Evolutionary conservation across 2,113 vertebrate species (phyloP).

Genomic region (Trochalopteron elliotii): DNA sequence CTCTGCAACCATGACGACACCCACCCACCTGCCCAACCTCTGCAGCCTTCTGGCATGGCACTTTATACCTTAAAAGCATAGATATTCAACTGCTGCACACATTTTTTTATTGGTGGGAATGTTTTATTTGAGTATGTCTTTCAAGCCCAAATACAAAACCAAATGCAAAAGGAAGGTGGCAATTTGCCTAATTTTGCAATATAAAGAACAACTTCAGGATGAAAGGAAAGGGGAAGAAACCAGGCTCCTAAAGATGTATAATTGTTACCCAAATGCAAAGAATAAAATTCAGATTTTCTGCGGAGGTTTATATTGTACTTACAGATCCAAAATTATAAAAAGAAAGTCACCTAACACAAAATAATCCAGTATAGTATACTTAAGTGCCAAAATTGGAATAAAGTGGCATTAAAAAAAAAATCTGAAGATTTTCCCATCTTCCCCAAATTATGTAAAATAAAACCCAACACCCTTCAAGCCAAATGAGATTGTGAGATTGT

Average conservation of each 20-base stretch:
- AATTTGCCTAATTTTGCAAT: conserved; percentile 55
- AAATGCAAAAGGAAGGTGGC: conserved; percentile 57
- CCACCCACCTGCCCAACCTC: neutral
- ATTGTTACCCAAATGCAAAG: conserved; percentile 42
- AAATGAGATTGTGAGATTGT: conserved; percentile 61
- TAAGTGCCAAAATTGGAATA: conserved; percentile 67
- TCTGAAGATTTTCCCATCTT: conserved; percentile 40
- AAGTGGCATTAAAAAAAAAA: conserved; percentile 52
- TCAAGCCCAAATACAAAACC: conserved; percentile 66
- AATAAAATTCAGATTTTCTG: conserved; percentile 38
- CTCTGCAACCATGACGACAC: neutral
- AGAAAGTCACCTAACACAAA: conserved; percentile 65
- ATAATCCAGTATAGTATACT: conserved; percentile 54
- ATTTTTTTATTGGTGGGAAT: conserved; percentile 39
- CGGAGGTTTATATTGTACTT: conserved; percentile 59
- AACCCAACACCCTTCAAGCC: conserved; percentile 66
- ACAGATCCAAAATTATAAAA: neutral
- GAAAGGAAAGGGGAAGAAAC: conserved; percentile 48
- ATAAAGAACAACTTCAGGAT: conserved; percentile 30
- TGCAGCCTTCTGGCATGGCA: neutral
- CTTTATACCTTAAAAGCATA: neutral
- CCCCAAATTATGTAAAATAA: conserved; percentile 51
- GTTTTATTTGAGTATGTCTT: conserved; percentile 65
- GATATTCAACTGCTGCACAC: neutral
- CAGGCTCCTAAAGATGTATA: conserved; percentile 56